Percentiles rank a stretch among this genome's conserved stretches.
phyloP scores from a whole-genome alignment of 2,113 vertebrate species.

The Apeltes quadracus region DNA sequence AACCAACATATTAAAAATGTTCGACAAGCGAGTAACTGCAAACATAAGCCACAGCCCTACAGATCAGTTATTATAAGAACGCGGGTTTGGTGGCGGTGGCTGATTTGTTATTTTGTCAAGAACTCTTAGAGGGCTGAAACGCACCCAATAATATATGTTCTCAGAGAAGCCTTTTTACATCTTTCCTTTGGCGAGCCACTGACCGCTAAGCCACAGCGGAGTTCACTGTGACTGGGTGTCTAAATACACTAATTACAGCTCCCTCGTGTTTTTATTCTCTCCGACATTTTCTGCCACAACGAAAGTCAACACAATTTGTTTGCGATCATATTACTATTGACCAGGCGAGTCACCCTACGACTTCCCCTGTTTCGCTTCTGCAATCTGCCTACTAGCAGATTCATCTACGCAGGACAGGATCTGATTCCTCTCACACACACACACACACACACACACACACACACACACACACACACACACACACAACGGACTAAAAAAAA shows the following conservation, averaged over 20 bases:
- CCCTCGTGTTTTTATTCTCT: constrained; percentile 43
- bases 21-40: constrained; percentile 4
- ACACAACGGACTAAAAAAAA: neutral
- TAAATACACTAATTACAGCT: constrained; percentile 48
- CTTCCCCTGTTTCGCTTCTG: constrained; percentile 54
- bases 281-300: constrained; percentile 38
- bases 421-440: constrained; percentile 30
- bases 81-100: constrained; percentile 2
- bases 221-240: constrained; percentile 27
- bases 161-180: constrained; percentile 38
- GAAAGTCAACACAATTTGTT: constrained; percentile 33
- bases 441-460: too few relatives aligned
- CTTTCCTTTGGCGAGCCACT: constrained; percentile 21
- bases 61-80: constrained; percentile 20
- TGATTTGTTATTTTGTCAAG: constrained; percentile 18
- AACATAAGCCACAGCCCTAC: neutral
- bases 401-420: neutral
- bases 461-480: too few relatives aligned
- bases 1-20: constrained; percentile 8
- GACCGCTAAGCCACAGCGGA: constrained; percentile 39
- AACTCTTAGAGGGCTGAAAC: constrained; percentile 33
- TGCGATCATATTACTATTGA: constrained; percentile 43
- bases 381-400: neutral
- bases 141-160: constrained; percentile 33
- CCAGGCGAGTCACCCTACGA: constrained; percentile 4